phyloP scores from a whole-genome alignment of 64 coral and sea anemone genomes.

The Montipora sp. region DNA sequence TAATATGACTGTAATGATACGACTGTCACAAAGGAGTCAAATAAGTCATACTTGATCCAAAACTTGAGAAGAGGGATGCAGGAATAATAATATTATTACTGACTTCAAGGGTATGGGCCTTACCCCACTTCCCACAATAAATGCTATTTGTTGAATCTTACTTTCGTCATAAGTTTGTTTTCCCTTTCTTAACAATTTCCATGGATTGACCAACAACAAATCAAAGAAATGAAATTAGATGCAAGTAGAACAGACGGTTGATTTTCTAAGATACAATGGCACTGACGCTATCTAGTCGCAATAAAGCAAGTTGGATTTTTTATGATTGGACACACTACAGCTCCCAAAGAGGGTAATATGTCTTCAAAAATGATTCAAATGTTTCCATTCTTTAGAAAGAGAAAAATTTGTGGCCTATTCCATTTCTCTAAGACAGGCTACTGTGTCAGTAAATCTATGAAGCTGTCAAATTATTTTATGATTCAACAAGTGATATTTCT shows the following conservation, averaged over 20 bases:
- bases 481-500: not conserved
- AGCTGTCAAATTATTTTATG: not conserved
- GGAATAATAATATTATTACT: too few relatives aligned
- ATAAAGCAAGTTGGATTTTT: not conserved
- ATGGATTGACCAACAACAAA: not conserved
- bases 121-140: too few relatives aligned
- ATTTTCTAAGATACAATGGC: not conserved
- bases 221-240: not conserved
- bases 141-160: too few relatives aligned
- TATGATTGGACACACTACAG: not conserved
- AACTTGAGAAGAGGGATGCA: too few relatives aligned
- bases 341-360: not conserved
- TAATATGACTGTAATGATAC: too few relatives aligned
- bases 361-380: not conserved
- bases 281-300: not conserved
- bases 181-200: not conserved
- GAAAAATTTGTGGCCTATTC: too few relatives aligned
- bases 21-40: too few relatives aligned
- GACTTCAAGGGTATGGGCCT: too few relatives aligned
- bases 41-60: too few relatives aligned
- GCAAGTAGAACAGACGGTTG: not conserved
- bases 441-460: not conserved
- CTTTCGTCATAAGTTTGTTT: too few relatives aligned
- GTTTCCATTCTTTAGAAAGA: too few relatives aligned
- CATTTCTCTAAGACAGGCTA: too few relatives aligned